These are phyloP conservation scores for Phrynocephalus versicolor DNA, from an alignment of 2,113 vertebrate species.

Conservation along the genomic window DNA sequence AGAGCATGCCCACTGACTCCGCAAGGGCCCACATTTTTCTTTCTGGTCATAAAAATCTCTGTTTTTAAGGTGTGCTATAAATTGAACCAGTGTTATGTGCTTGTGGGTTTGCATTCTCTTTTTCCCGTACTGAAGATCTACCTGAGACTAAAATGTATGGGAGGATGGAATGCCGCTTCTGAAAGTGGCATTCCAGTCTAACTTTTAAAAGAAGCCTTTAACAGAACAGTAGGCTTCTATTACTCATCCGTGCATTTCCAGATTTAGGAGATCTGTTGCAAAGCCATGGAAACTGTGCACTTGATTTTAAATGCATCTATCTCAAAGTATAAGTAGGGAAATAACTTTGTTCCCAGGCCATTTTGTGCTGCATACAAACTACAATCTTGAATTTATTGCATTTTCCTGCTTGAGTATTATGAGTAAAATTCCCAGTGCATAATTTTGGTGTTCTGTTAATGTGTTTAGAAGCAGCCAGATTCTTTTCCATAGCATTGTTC, in stretches of 20 bases:
- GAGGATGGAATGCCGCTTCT: neutral
- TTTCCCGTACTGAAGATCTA: neutral
- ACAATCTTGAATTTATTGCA: neutral
- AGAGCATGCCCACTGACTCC: no score
- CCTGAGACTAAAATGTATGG: neutral
- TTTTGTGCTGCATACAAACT: neutral
- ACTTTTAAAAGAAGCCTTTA: neutral
- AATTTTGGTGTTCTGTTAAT: constrained; percentile 5
- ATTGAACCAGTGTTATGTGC: neutral
- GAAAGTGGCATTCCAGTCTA: neutral
- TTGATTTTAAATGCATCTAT: neutral
- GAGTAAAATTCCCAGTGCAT: neutral
- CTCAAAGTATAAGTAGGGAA: neutral
- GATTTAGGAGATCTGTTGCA: neutral
- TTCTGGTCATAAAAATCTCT: neutral
- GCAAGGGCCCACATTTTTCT: neutral
- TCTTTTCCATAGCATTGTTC: neutral
- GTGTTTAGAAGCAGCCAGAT: neutral
- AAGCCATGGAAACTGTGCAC: neutral
- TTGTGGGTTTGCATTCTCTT: neutral
- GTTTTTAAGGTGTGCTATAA: neutral
- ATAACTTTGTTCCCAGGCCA: constrained; percentile 6
- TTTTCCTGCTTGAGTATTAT: neutral
- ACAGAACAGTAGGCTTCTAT: neutral
- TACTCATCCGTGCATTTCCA: neutral